Percentiles rank a stretch among this genome's conserved stretches.
Conservation (phyloP, 2,888 invertebrate species). For the Protodeltote pygarga region DNA sequence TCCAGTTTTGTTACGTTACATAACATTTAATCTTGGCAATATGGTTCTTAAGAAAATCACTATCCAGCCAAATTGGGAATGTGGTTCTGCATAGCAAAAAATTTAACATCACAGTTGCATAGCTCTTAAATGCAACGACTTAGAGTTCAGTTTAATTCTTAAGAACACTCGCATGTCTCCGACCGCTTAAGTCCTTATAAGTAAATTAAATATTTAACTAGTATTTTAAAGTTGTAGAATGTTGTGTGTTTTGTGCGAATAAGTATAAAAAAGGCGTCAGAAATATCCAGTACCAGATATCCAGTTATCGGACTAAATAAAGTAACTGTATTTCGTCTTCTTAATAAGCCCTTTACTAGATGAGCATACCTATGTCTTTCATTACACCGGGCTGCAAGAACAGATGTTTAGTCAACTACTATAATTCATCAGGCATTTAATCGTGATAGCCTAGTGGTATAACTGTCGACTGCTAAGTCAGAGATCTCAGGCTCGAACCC, state of each 20-base stretch:
- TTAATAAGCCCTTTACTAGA: no score
- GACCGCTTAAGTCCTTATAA: constrained; percentile 7
- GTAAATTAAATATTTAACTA: constrained; percentile 30
- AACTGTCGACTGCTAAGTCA: no score
- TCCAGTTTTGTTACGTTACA: constrained; percentile 36
- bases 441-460: no score
- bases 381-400: no score
- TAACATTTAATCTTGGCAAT: constrained; percentile 17
- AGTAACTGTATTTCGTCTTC: no score
- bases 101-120: constrained; percentile 33
- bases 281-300: constrained; percentile 5
- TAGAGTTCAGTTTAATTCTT: constrained; percentile 22
- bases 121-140: constrained; percentile 5
- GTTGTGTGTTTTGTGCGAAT: neutral
- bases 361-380: no score
- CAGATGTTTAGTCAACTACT: no score
- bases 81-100: constrained; percentile 55
- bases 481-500: no score
- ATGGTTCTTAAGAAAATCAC: constrained; percentile 56
- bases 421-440: no score
- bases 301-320: no score
- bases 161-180: neutral
- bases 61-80: constrained; percentile 66
- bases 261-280: neutral
- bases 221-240: constrained; percentile 24